Conservation (phyloP, 2,888 invertebrate species). For the Rhorus exstirpatorius region DNA sequence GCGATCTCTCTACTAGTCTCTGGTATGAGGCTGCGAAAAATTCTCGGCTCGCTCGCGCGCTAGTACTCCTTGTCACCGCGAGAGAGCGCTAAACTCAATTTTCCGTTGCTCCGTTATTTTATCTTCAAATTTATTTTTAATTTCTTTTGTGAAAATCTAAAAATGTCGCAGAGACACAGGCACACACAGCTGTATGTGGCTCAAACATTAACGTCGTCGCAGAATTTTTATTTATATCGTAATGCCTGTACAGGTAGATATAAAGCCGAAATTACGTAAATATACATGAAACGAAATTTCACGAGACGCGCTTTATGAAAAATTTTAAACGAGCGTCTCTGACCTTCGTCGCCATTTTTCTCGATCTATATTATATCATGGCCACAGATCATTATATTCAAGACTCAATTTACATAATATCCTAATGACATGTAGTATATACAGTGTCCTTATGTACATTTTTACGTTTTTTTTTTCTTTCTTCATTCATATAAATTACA, state of each 20-base stretch:
- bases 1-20: too few species aligned
- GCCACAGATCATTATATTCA: conserved; percentile 44
- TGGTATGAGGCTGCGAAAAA: too few species aligned
- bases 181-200: too few species aligned
- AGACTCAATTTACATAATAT: conserved; percentile 60
- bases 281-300: conserved; percentile 4
- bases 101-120: neutral
- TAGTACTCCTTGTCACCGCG: neutral
- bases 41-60: conserved; percentile 18
- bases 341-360: conserved; percentile 5
- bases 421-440: conserved; percentile 64
- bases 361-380: conserved; percentile 40
- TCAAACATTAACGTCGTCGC: too few species aligned
- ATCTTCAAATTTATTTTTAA: neutral
- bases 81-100: neutral
- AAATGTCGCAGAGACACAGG: neutral
- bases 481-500: conserved; percentile 58
- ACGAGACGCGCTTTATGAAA: neutral
- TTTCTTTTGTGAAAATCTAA: conserved; percentile 2
- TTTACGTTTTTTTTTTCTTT: conserved; percentile 13
- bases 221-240: neutral
- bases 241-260: neutral
- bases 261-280: conserved; percentile 6
- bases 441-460: conserved; percentile 66
- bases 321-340: too few species aligned